Conservation (phyloP, 2,113 vertebrate species). For the Urocitellus parryii region DNA sequence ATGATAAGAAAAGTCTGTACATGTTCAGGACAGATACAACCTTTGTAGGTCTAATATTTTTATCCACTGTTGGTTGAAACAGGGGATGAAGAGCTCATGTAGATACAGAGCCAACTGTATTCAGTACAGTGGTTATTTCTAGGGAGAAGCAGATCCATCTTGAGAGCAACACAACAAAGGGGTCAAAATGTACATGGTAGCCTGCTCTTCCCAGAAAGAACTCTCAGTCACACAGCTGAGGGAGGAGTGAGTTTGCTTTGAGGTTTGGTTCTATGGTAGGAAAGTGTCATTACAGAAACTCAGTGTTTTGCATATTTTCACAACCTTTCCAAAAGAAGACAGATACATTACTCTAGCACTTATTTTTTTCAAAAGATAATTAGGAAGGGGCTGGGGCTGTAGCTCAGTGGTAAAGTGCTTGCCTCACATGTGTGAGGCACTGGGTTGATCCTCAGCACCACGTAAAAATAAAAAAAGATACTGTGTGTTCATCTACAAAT, state of each 20-base stretch:
- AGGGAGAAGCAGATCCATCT: slow-evolving; percentile 50
- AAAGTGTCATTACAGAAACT: background rate
- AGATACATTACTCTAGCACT: background rate
- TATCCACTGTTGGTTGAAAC: background rate
- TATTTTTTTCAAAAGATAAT: background rate
- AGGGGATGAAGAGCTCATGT: background rate
- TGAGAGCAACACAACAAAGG: background rate
- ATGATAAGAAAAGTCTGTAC: background rate
- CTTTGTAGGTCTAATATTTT: background rate
- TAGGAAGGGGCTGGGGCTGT: too few species aligned
- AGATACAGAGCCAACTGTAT: background rate
- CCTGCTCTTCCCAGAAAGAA: slow-evolving; percentile 39
- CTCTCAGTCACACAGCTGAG: background rate
- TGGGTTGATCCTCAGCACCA: too few species aligned
- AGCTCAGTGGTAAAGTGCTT: too few species aligned
- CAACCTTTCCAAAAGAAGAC: slow-evolving; percentile 35
- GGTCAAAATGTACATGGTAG: background rate
- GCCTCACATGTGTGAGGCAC: too few species aligned
- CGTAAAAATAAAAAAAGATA: too few species aligned
- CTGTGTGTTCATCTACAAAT: too few species aligned
- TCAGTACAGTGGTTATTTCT: slow-evolving; percentile 5
- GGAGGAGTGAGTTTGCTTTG: slow-evolving; percentile 36
- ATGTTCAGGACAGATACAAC: background rate
- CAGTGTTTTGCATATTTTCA: slow-evolving; percentile 31
- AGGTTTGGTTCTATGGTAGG: background rate